Conservation (phyloP, 2,888 invertebrate species). For the Alviniconcha strummeri region DNA sequence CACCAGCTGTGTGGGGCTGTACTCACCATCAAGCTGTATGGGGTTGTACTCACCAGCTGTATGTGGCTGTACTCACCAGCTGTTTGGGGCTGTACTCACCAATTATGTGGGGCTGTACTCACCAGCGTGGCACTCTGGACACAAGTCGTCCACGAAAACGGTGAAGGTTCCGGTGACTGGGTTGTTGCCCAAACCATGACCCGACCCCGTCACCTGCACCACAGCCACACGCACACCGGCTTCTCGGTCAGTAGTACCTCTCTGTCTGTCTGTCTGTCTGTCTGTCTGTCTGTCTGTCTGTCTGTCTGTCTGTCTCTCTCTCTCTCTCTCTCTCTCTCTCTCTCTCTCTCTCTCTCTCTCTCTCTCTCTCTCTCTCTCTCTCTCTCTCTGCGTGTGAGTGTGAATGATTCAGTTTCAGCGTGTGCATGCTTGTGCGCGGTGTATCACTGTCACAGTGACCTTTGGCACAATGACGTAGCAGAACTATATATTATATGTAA, state of each 20-base stretch:
- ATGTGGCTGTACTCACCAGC: neutral
- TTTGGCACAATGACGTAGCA: too few relatives aligned
- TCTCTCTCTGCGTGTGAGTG: neutral
- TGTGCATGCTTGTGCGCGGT: neutral
- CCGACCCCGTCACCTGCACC: constrained; percentile 51
- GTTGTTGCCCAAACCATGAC: constrained; percentile 49
- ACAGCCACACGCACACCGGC: neutral
- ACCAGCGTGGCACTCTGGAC: constrained; percentile 52
- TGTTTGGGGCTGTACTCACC: neutral
- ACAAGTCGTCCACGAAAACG: constrained; percentile 55
- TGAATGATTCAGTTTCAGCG: neutral
- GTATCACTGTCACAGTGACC: too few relatives aligned
- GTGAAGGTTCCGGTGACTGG: constrained; percentile 54
- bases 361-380: constrained; percentile 13
- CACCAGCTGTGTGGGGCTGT: too few relatives aligned
- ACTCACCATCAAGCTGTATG: too few relatives aligned
- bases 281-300: neutral
- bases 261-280: constrained; percentile 14
- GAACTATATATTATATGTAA: too few relatives aligned
- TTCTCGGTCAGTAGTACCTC: neutral
- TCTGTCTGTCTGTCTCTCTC: constrained; percentile 1
- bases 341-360: constrained; percentile 15
- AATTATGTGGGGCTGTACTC: neutral
- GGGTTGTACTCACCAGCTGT: neutral
- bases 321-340: constrained; percentile 18